Percentiles rank a stretch among this genome's conserved stretches.
phyloP scores from a whole-genome alignment of 1,140 invertebrate species.

The Procambarus clarkii region DNA sequence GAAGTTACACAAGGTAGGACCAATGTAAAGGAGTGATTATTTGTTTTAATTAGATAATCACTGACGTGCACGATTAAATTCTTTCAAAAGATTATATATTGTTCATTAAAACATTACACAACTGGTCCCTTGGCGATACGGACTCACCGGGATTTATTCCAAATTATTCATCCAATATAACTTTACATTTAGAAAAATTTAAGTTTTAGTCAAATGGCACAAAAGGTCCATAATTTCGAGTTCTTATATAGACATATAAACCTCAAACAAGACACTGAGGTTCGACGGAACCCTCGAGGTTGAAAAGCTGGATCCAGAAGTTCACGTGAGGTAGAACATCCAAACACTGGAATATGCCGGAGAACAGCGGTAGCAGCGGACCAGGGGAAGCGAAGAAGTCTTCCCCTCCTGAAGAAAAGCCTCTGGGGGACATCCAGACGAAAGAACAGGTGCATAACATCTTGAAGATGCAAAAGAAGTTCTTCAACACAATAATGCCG shows the following conservation, averaged over 20 bases:
- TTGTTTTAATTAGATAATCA: no score
- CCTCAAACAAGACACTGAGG: not conserved
- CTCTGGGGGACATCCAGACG: not conserved
- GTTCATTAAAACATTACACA: no score
- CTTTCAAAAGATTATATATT: no score
- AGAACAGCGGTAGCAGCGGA: not conserved
- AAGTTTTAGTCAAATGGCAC: not conserved
- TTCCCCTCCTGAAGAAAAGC: not conserved
- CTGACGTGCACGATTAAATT: no score
- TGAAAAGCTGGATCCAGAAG: not conserved
- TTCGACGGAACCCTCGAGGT: not conserved
- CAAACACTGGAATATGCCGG: not conserved
- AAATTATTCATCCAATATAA: no score
- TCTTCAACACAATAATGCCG: not conserved
- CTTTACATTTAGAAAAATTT: not conserved
- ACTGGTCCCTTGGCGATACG: no score
- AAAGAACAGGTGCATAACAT: not conserved
- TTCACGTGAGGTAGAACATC: not conserved
- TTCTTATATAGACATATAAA: not conserved
- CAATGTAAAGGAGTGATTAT: no score
- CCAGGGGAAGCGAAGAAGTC: not conserved
- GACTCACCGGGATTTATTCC: no score
- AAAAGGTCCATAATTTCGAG: not conserved
- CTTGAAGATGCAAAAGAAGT: not conserved
- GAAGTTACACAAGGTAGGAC: no score